Conservation (phyloP, 1,140 invertebrate species). For the Maconellicoccus hirsutus region DNA sequence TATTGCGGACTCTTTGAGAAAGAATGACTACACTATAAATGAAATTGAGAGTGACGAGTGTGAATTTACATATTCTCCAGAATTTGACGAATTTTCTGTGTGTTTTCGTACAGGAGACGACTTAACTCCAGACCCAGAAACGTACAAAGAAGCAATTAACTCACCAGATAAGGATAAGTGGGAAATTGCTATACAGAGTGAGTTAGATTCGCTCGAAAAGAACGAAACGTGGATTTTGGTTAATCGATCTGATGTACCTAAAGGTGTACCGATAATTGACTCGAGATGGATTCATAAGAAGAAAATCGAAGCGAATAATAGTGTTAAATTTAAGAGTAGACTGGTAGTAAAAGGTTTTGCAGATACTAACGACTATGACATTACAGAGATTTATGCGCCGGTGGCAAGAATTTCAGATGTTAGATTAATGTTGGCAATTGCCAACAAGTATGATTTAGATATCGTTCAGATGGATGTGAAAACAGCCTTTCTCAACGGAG, state of each 20-base stretch:
- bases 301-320: not conserved
- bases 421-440: not conserved
- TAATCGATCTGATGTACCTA: not conserved
- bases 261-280: not conserved
- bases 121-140: conserved; percentile 29
- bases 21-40: too few species aligned
- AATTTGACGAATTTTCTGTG: too few species aligned
- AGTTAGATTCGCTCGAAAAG: conserved; percentile 32
- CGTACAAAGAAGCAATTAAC: conserved; percentile 33
- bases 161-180: conserved; percentile 31
- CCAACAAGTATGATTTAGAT: conserved; percentile 26
- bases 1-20: too few species aligned
- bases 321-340: conserved; percentile 26
- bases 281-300: not conserved
- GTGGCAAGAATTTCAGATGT: not conserved
- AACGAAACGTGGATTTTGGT: conserved; percentile 26
- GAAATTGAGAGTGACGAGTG: too few species aligned
- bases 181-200: conserved; percentile 32
- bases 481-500: conserved; percentile 24
- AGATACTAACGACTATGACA: not conserved
- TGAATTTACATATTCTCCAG: too few species aligned
- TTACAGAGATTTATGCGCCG: not conserved
- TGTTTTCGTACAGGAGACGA: too few species aligned
- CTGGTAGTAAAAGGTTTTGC: conserved; percentile 24
- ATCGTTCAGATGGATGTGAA: conserved; percentile 23